Evolutionary conservation across 2,888 invertebrate species (phyloP).

Genomic region (Torymus auratus): DNA sequence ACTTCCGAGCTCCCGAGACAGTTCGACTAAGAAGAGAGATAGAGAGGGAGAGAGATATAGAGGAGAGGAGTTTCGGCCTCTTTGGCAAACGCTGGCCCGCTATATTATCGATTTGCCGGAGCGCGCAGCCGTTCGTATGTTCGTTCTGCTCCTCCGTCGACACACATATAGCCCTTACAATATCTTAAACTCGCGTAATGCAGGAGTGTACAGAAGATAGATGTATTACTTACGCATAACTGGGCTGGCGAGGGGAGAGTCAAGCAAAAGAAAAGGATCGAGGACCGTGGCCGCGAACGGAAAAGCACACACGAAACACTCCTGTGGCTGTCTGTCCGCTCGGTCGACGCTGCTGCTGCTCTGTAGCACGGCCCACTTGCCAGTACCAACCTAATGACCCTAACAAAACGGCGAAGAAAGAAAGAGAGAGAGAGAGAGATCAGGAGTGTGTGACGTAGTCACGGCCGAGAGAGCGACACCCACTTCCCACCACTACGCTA

Average conservation of each 20-base stretch:
- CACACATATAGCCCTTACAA: too few relatives aligned
- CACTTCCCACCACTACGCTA: slow-evolving; percentile 54
- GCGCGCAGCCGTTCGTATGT: neutral
- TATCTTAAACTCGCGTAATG: too few relatives aligned
- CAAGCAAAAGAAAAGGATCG: too few relatives aligned
- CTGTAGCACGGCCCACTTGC: slow-evolving; percentile 53
- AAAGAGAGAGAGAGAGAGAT: slow-evolving; percentile 9
- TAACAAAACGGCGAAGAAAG: neutral
- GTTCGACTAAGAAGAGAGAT: too few relatives aligned
- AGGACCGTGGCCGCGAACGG: neutral
- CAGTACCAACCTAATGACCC: slow-evolving; percentile 50
- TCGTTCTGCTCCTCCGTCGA: slow-evolving; percentile 24
- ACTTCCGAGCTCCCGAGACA: slow-evolving; percentile 58
- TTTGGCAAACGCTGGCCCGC: slow-evolving; percentile 42
- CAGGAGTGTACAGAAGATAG: neutral
- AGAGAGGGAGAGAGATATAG: neutral
- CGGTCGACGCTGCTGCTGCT: slow-evolving; percentile 25
- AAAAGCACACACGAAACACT: slow-evolving; percentile 11
- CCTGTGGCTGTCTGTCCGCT: too few relatives aligned
- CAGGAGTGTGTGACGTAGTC: slow-evolving; percentile 45
- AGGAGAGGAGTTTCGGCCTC: slow-evolving; percentile 27
- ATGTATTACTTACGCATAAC: slow-evolving; percentile 53
- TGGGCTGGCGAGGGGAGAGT: slow-evolving; percentile 16
- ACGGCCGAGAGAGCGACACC: slow-evolving; percentile 48
- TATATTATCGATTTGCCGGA: slow-evolving; percentile 55